Base-by-base conservation (phyloP, 2,888 invertebrate species). In the Trichacis sp. region DNA sequence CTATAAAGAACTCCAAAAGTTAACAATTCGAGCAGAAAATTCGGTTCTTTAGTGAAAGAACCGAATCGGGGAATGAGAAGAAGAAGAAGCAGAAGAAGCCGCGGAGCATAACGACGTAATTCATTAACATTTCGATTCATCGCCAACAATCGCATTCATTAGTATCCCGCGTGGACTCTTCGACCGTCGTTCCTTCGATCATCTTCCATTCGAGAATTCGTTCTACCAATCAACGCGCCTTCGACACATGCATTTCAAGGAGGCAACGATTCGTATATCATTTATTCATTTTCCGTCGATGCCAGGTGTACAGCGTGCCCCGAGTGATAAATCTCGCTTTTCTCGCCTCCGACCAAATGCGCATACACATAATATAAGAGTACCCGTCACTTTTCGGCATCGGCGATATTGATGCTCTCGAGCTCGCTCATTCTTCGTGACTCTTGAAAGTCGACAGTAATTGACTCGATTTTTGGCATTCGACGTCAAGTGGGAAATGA, bases 81-180 rank as follows among this genome's bases (percentile, higher is more conserved):
- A 29, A 4, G n/a, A 42, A 15, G 42, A 15, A 15, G 17, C 42
- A 15, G 71, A 70, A 70, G 70, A 64, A 70, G 72, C 72, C 64
- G 70, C 69, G 72, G 72, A 65, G 51, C 55, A 69, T 71, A 69
- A 74, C 75, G 77, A 77, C 74, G 78, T 79, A 80, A 80, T 80
- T 80, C 80, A 80, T 80, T 80, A 80, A 76, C 77, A 78, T 78
- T 80, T 79, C 80, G 80, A 79, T 80, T 80, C 80, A 80, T 73
- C 66, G 76, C 72, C 77, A 80, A 80, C 80, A 80, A 80, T 80
- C 73, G 77, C 71, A 74, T 80, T 80, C 79, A 80, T 80, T 80
- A 80, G 77, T 70, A 65, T 64, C 68, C 68, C 64, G 71, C 71
- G 68, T 67, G 69, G 64, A 66, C 61, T 58, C 68, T 69, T 61